Percentiles rank a stretch among this genome's conserved stretches.
These are phyloP conservation scores for Pteruthius melanotis DNA, from an alignment of 2,113 vertebrate species.

Conservation along the genomic window DNA sequence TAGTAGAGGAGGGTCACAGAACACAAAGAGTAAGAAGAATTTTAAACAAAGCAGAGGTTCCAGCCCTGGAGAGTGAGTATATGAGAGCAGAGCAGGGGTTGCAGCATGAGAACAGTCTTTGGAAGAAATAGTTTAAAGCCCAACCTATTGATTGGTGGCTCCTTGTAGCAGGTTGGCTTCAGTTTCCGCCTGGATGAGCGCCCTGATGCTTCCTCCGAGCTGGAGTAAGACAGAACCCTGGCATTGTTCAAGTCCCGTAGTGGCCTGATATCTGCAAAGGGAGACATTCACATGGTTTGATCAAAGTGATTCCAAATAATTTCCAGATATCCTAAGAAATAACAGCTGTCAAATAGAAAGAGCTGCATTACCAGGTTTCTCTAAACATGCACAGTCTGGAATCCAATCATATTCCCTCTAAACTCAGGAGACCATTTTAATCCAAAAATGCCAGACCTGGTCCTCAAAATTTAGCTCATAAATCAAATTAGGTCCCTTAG, in stretches of 20 bases:
- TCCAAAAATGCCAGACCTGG: background rate
- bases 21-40: background rate
- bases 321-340: background rate
- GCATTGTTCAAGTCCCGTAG: slow-evolving; percentile 51
- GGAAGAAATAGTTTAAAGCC: background rate
- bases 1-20: background rate
- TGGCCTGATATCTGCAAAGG: slow-evolving; percentile 28
- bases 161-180: slow-evolving; percentile 33
- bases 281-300: background rate
- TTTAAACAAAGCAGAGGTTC: background rate
- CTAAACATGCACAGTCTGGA: background rate
- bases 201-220: background rate
- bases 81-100: background rate
- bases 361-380: background rate
- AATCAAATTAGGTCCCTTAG: background rate
- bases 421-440: background rate
- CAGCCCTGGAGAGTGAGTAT: background rate
- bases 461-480: background rate
- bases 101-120: background rate
- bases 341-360: background rate
- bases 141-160: slow-evolving; percentile 52
- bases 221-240: background rate
- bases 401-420: background rate
- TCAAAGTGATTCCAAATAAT: background rate
- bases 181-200: background rate